Conservation (phyloP, 2,888 invertebrate species). For the Eumacrocentrus americanus region DNA sequence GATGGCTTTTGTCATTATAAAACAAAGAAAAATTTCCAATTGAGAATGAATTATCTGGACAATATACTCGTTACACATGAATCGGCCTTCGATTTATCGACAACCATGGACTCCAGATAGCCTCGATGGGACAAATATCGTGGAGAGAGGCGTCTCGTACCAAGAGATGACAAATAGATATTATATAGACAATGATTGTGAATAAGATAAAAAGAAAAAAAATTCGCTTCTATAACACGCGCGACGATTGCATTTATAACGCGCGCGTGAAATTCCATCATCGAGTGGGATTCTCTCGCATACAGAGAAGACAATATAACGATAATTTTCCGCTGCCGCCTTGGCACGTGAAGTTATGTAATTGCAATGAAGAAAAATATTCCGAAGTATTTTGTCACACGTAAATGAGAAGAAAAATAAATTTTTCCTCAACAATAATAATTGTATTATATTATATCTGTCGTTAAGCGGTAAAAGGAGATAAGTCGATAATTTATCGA, state of each 20-base stretch:
- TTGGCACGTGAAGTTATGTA: background rate
- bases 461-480: no score
- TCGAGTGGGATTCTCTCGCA: background rate
- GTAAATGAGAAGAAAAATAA: background rate
- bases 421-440: background rate
- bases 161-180: background rate
- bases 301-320: background rate
- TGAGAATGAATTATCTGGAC: background rate
- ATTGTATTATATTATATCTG: background rate
- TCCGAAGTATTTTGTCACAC: background rate
- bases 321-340: background rate
- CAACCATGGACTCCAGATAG: conserved; percentile 2
- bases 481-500: no score
- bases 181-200: background rate
- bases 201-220: background rate
- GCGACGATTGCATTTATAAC: background rate
- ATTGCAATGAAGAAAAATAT: background rate
- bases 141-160: background rate
- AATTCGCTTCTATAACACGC: background rate
- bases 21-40: no score
- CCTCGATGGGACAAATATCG: conserved; percentile 1
- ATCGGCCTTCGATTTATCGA: conserved; percentile 44
- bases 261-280: background rate
- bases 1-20: background rate
- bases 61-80: background rate